These are phyloP conservation scores for Trichogramma pretiosum DNA, from an alignment of 1,140 invertebrate genomes.

Conservation along the genomic window DNA sequence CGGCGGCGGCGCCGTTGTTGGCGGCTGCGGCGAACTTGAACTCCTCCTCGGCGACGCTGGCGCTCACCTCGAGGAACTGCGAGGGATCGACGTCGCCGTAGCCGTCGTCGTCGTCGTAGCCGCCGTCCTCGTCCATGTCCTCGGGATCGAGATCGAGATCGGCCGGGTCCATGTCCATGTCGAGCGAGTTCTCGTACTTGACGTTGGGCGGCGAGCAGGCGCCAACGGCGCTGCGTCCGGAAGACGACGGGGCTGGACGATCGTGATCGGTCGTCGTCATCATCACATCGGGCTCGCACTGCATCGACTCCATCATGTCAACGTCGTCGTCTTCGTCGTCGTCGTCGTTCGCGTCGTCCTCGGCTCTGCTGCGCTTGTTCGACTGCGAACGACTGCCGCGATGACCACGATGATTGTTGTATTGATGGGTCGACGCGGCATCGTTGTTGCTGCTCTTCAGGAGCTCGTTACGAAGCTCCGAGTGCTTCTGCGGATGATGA, in stretches of 20 bases:
- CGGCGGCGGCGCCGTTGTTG: no score
- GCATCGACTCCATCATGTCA: no score
- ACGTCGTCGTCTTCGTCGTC: not conserved
- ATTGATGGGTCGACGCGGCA: no score
- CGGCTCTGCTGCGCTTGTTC: slow-evolving; percentile 37
- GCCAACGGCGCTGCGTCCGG: no score
- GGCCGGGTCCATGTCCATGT: slow-evolving; percentile 44
- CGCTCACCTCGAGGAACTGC: slow-evolving; percentile 16
- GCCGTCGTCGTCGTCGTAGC: slow-evolving; percentile 6
- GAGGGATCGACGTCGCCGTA: no score
- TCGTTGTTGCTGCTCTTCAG: slow-evolving; percentile 29
- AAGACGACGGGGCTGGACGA: no score
- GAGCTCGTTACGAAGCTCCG: slow-evolving; percentile 29
- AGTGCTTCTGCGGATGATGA: no score
- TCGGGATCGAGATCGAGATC: no score
- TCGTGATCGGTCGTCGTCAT: slow-evolving; percentile 37
- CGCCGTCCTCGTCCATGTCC: slow-evolving; percentile 36
- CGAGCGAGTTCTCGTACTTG: slow-evolving; percentile 44
- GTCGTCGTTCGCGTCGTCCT: slow-evolving; percentile 36
- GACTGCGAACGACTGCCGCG: no score
- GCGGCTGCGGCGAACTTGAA: not conserved
- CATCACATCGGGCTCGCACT: slow-evolving; percentile 28
- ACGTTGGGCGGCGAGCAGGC: no score
- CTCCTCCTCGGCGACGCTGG: slow-evolving; percentile 14
- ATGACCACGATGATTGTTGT: no score